Percentiles rank a stretch among this genome's conserved stretches.
Evolutionary conservation across 2,797 vertebrate species (phyloP).

Genomic region (Buceros bicornis): DNA sequence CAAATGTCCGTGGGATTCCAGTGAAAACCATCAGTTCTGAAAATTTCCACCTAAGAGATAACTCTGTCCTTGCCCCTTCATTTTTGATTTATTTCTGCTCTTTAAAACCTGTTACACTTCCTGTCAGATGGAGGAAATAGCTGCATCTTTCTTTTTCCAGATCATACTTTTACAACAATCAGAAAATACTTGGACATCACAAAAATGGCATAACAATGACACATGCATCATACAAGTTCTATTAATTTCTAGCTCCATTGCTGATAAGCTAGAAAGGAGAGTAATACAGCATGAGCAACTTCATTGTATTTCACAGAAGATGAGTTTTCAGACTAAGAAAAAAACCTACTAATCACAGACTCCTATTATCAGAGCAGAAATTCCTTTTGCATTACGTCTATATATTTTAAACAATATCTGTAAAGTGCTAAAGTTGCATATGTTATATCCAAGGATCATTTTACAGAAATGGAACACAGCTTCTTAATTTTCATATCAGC

Average conservation of each 20-base stretch:
- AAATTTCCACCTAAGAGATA: background rate
- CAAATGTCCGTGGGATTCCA: background rate
- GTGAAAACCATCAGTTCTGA: background rate
- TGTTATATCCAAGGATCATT: background rate
- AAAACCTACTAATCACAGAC: background rate
- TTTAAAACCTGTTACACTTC: background rate
- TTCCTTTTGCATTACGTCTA: constrained; percentile 7
- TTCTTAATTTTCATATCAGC: background rate
- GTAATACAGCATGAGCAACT: background rate
- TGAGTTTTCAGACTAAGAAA: background rate
- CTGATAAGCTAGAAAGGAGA: background rate
- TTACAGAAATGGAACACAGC: background rate
- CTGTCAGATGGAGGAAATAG: background rate
- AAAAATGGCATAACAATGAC: background rate
- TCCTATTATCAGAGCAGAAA: background rate
- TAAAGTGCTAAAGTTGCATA: background rate
- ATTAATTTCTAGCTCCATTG: background rate
- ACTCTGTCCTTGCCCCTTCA: background rate
- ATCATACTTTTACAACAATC: background rate
- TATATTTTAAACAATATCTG: background rate
- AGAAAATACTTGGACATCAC: background rate
- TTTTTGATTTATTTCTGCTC: background rate
- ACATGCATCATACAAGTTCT: background rate
- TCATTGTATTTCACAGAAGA: background rate
- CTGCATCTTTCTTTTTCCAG: background rate